Percentiles rank a stretch among this genome's conserved stretches.
phyloP scores from a whole-genome alignment of 2,113 vertebrate species.

The Pluvialis apricaria region DNA sequence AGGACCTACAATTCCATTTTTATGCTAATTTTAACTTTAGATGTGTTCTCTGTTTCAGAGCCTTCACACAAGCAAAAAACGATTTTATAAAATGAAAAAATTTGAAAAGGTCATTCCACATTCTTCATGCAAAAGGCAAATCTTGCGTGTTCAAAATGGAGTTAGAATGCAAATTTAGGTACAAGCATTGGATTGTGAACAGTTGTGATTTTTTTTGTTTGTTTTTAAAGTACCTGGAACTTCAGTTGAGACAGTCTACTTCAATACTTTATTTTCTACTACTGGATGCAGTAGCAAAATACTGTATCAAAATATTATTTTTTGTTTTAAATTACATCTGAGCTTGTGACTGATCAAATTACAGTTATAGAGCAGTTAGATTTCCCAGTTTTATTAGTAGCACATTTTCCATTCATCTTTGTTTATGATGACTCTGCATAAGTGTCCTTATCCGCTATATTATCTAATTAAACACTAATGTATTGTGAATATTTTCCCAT shows the following conservation, averaged over 20 bases:
- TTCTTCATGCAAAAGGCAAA: background rate
- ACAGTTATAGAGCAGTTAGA: background rate
- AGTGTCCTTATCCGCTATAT: conserved; percentile 23
- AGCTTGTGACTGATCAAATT: background rate
- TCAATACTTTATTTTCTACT: background rate
- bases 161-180: background rate
- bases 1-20: background rate
- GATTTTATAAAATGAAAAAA: background rate
- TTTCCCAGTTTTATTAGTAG: background rate
- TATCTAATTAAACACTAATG: conserved; percentile 44
- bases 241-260: background rate
- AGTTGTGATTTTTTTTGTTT: background rate
- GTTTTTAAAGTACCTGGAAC: background rate
- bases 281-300: background rate
- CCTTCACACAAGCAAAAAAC: background rate
- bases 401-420: conserved; percentile 19
- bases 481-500: conserved; percentile 22
- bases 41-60: background rate
- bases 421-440: conserved; percentile 19
- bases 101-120: background rate
- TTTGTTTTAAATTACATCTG: background rate
- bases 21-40: background rate
- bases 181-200: background rate
- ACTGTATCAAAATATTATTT: background rate
- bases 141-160: background rate